Evolutionary conservation across 1,140 invertebrate genomes (phyloP), one percentile per base, ranked within the genome.

Genomic region (Scaptodrosophila lebanonensis): DNA sequence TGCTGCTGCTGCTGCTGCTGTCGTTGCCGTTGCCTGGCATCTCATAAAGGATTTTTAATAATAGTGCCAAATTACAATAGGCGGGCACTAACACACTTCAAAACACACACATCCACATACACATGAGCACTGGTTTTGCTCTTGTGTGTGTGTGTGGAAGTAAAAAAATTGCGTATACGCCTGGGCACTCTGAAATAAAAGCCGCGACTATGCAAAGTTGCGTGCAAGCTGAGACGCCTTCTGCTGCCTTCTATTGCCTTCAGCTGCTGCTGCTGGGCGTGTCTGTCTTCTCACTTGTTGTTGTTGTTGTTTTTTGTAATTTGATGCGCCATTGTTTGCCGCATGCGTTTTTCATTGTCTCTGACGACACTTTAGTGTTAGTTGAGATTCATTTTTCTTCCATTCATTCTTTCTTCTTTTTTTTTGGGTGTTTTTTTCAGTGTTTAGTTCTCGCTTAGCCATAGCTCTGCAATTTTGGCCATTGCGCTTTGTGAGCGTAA

Each of bases 41-140:
- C n/a, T 75, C 75, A 79, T 79, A 82, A 79, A 79, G 75, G 75
- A 79, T 79, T 79, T 77, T 79, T 79, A 79, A 79, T 79, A 79
- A 79, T 79, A 62, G 75, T 75, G 50, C 75, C 65, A 82, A 82
- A 79, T 79, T 79, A 79, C 73, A 79, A 79, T 79, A 79, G 75
- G 67, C 75, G 52, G 43, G 58, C 58, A 30, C 53, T 25, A 3
- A 35, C 17, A 50, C 51, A 42, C 36, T 36, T 47, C 58, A 13
- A 54, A 15, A 58, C 32, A 56, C 0, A 45, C 25, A 43, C 43
- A 39, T 9, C 15, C 40, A 25, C n/a, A 43, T 8, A 39, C 36
- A 45, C 51, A 25, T 9, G 40, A 22, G 22, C 43, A 62, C 57
- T 47, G 53, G 40, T 17, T 30, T 60, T 40, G 38, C 35, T 25